Percentiles rank a stretch among this genome's conserved stretches.
Evolutionary conservation across 2,888 invertebrate species (phyloP).

Genomic region (Crematogaster levior): DNA sequence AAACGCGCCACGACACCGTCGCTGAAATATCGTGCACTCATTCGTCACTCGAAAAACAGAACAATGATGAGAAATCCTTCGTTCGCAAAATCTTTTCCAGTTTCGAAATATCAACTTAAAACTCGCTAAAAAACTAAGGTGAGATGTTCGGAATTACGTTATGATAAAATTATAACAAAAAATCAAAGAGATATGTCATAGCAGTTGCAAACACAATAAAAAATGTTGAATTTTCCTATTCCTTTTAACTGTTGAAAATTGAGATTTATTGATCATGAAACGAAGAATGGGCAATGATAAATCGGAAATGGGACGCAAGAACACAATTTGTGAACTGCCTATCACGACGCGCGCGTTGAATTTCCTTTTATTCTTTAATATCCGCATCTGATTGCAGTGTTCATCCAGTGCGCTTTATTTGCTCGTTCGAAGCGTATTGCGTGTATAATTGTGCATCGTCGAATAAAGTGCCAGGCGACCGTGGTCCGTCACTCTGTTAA

Average conservation of each 20-base stretch:
- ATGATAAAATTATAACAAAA: not conserved
- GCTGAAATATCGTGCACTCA: not conserved
- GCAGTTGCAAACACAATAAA: not conserved
- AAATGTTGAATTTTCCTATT: not conserved
- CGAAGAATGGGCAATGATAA: not conserved
- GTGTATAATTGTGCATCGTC: not conserved
- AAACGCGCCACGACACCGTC: not conserved
- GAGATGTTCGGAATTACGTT: slow-evolving; percentile 3
- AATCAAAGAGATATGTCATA: not conserved
- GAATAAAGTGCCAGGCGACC: not conserved
- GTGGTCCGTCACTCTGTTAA: not conserved
- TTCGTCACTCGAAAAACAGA: slow-evolving; percentile 30
- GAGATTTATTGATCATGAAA: not conserved
- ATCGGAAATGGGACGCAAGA: not conserved
- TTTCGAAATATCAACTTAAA: not conserved
- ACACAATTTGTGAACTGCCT: slow-evolving; percentile 5
- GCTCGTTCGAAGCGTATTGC: not conserved
- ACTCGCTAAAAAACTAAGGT: not conserved
- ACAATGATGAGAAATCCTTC: slow-evolving; percentile 6
- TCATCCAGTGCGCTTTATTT: slow-evolving; percentile 9
- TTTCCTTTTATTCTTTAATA: not conserved
- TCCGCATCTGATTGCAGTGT: slow-evolving; percentile 10
- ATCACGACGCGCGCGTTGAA: not conserved
- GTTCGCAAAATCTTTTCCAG: not conserved
- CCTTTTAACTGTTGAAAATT: not conserved